Evolutionary conservation across 2,888 invertebrate genomes (phyloP).

Genomic region (Rotaria socialis): DNA sequence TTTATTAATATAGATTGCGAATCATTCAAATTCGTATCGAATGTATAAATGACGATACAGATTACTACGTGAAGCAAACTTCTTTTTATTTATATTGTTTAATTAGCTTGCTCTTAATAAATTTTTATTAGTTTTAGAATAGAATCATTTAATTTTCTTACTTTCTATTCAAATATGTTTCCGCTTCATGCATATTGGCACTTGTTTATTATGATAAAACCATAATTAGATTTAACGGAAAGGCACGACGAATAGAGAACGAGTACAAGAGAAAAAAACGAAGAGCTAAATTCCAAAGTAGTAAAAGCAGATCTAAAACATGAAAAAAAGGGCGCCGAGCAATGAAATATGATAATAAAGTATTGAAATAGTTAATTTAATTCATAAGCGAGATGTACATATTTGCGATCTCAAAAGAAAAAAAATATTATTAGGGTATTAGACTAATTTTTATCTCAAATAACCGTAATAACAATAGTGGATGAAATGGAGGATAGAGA

Average conservation of each 20-base stretch:
- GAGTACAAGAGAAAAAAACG: too few relatives aligned
- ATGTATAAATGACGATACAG: too few relatives aligned
- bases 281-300: not conserved
- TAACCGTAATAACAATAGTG: not conserved
- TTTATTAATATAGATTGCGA: too few relatives aligned
- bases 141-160: not conserved
- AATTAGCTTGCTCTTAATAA: too few relatives aligned
- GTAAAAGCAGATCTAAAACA: not conserved
- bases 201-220: not conserved
- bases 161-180: constrained; percentile 10
- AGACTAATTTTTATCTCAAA: not conserved
- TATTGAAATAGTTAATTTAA: too few relatives aligned
- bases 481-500: not conserved
- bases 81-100: too few relatives aligned
- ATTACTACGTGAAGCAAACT: too few relatives aligned
- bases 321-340: not conserved
- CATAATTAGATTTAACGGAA: constrained; percentile 4
- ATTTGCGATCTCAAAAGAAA: too few relatives aligned
- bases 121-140: not conserved
- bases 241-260: not conserved
- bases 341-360: too few relatives aligned
- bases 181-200: not conserved
- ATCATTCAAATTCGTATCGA: too few relatives aligned
- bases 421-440: not conserved
- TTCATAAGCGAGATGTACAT: too few relatives aligned